A percentile compares a stretch with the other conserved stretches of the same genome.
These are phyloP conservation scores for Brachionus rubens DNA, from an alignment of 1,140 invertebrate genomes.

Conservation along the genomic window DNA sequence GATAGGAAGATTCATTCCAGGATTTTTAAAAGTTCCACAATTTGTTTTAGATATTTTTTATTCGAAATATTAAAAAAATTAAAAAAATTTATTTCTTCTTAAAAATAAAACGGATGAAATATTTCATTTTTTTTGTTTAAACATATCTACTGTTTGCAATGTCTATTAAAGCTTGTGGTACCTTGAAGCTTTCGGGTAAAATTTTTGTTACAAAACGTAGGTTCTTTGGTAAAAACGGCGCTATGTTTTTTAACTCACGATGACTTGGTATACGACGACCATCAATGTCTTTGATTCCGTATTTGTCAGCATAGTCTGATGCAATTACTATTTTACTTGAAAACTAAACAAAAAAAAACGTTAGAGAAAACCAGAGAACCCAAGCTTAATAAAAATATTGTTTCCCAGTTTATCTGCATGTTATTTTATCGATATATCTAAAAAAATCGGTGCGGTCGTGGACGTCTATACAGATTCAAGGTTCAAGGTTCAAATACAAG, in stretches of 20 bases:
- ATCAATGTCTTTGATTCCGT: slow-evolving; percentile 56
- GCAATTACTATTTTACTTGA: slow-evolving; percentile 54
- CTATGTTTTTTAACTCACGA: slow-evolving; percentile 15
- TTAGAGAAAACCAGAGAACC: too few relatives aligned
- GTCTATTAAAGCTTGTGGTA: slow-evolving; percentile 31
- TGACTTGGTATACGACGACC: slow-evolving; percentile 48
- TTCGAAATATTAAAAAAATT: slow-evolving; percentile 27
- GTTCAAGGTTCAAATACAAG: too few relatives aligned
- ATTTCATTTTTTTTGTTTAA: too few relatives aligned
- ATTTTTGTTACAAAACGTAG: not conserved
- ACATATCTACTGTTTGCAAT: slow-evolving; percentile 17
- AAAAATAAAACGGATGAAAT: too few relatives aligned
- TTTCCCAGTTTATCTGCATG: too few relatives aligned
- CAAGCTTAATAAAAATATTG: too few relatives aligned
- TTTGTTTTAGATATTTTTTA: slow-evolving; percentile 41
- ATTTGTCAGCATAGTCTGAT: slow-evolving; percentile 54
- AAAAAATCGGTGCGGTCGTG: too few relatives aligned
- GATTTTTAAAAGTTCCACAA: slow-evolving; percentile 22
- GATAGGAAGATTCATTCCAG: slow-evolving; percentile 15
- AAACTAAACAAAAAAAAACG: slow-evolving; percentile 53
- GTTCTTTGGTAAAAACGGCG: slow-evolving; percentile 23
- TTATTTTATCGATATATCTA: too few relatives aligned
- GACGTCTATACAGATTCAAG: too few relatives aligned
- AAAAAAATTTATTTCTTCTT: not conserved
- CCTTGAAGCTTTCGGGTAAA: not conserved